Base-by-base conservation (phyloP, 2,113 vertebrate genomes). In the Chauna torquata region DNA sequence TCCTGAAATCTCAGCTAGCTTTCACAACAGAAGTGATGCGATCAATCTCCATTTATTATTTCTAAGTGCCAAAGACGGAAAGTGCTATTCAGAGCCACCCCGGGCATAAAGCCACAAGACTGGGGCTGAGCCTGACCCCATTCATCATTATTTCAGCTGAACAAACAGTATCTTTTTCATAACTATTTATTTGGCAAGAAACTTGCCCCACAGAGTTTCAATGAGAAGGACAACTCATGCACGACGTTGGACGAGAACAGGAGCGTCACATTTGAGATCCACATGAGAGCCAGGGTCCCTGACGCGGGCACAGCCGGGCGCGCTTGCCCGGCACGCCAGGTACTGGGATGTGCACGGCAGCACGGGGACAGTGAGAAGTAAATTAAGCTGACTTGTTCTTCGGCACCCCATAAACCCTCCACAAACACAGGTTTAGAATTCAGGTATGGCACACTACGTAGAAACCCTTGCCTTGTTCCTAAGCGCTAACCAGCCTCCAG, bases 21-120 rank as follows among this genome's bases (percentile, higher is more conserved):
- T 8, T 19, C 57, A 18, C 25, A 14, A 2, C 14, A 68, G 52
- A 36, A 57, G 10, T 2, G 2, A 25, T 1, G 0, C 1, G 8
- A 18, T 16, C 59, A 4, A 3, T 0, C 12, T 50, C 40, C 25
- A 59, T 40, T 6, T 1, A 0, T 17, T 5, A 9, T 7, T n/a
- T 22, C 69, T 5, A 9, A 11, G 18, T 1, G 8, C 75, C 36
- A 3, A 13, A 44, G 82, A 68, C 28, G 85, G 34, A 64, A 58
- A 38, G 42, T 1, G 0, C 74, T 61, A 11, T 8, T 23, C 47
- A 17, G 25, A 70, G 49, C 61, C 75, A 27, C 15, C 19, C 47
- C 0, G 2, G 85, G 85, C 58, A 6, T 0, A 2, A 12, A 19
- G 79, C 80, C 80, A 47, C 32, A 4, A 1, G 10, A 11, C 32